Evolutionary conservation across 2,888 invertebrate species (phyloP), one percentile per base, ranked within the genome.

Genomic region (Diloba caeruleocephala): DNA sequence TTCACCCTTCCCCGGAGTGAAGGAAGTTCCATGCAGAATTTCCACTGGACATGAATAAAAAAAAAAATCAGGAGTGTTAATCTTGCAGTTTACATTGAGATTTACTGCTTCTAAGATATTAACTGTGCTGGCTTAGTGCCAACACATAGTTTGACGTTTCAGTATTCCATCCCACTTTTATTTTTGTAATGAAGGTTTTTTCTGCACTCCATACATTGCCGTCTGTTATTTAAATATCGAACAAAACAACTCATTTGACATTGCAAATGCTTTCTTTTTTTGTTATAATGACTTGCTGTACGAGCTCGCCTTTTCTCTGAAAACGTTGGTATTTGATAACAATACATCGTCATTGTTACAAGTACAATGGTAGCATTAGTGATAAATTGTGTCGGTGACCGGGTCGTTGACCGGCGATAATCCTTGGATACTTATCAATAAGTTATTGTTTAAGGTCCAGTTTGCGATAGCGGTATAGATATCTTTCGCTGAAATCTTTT

Each of bases 111-210:
- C 51, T 54, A 41, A 49, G 48, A 54, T 59, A 60, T 46, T 43
- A 62, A 53, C 54, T 37, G 26, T 34, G 50, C 34, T 72, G 71
- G 71, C 71, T 28, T 15, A 3, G 6, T 32, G 71, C 71, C 71
- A 72, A 38, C 34, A 17, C 28, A 33, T 36, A 37, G 33, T 60
- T 51, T 63, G 54, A 66, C 61, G 37, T 56, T 56, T 38, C 62
- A 46, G 34, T 55, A 43, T 49, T 56, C 44, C 42, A 51, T 66
- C 42, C 36, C 50, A 61, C 64, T 64, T 70, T 72, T 72, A 73
- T 73, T 72, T 73, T 73, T 49, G 67, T 64, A 61, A 38, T 37
- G 66, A 73, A 70, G 63, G 53, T 59, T 63, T 57, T 65, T 55
- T 51, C 46, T 71, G 62, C 70, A 72, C 26, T 64, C 50, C 21